Conservation (phyloP, 2,797 vertebrate genomes). For the Alosa sapidissima region DNA sequence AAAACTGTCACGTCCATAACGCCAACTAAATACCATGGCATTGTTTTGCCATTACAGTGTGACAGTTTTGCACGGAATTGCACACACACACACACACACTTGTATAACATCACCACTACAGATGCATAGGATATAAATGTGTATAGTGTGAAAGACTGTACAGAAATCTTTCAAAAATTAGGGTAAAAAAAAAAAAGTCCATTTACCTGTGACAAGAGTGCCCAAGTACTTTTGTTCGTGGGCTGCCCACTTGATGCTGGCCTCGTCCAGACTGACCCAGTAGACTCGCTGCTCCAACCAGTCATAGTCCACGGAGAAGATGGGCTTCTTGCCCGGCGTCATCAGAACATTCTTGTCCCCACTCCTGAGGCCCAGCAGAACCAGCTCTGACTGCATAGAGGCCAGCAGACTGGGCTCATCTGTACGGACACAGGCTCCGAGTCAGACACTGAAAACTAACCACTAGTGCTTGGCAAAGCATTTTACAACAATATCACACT, state of each 20-base stretch:
- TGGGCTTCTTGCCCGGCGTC: conserved; percentile 65
- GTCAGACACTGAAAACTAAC: too few relatives aligned
- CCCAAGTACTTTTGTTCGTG: conserved; percentile 68
- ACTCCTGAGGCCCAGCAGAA: conserved; percentile 78
- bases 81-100: too few relatives aligned
- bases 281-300: conserved; percentile 77
- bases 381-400: conserved; percentile 80
- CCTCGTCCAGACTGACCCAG: conserved; percentile 85
- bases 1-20: too few relatives aligned
- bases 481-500: too few relatives aligned
- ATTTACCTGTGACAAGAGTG: conserved; percentile 84
- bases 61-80: too few relatives aligned
- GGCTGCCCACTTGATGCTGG: conserved; percentile 86
- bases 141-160: too few relatives aligned
- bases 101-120: too few relatives aligned
- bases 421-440: conserved; percentile 48
- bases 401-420: conserved; percentile 83
- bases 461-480: too few relatives aligned
- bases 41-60: too few relatives aligned
- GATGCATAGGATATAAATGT: too few relatives aligned
- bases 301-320: conserved; percentile 88
- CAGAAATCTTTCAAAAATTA: too few relatives aligned
- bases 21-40: too few relatives aligned
- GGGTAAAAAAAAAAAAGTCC: neutral
- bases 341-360: conserved; percentile 70